Evolutionary conservation across 2,113 vertebrate species (phyloP).

Genomic region (Perca schrenkii): DNA sequence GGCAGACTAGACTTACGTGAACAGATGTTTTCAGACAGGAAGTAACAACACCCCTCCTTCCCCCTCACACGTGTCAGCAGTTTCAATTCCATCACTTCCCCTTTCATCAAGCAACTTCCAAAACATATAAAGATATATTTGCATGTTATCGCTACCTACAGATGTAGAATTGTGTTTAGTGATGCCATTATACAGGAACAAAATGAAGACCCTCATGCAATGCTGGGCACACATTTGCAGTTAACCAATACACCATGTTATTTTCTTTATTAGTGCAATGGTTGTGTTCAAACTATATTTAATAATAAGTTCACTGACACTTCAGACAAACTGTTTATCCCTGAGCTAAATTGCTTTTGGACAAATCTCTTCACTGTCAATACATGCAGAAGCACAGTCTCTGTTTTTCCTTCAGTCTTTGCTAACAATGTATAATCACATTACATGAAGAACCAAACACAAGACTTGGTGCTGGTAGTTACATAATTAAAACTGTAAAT

Average conservation of each 20-base stretch:
- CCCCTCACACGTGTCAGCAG: constrained; percentile 63
- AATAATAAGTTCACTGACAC: constrained; percentile 18
- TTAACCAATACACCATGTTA: constrained; percentile 20
- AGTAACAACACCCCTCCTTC: constrained; percentile 54
- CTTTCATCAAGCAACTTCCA: constrained; percentile 57
- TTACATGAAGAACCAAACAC: constrained; percentile 9
- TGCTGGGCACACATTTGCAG: not conserved
- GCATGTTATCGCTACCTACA: constrained; percentile 27
- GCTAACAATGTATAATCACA: constrained; percentile 5
- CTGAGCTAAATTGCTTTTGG: constrained; percentile 23
- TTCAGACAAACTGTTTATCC: constrained; percentile 26
- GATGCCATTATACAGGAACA: constrained; percentile 6
- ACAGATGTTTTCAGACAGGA: constrained; percentile 76
- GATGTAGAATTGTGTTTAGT: constrained; percentile 11
- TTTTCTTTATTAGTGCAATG: constrained; percentile 27
- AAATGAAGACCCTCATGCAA: not conserved
- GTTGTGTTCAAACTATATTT: constrained; percentile 6
- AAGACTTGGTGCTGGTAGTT: constrained; percentile 1
- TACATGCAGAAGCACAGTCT: constrained; percentile 18
- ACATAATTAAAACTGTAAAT: constrained; percentile 56
- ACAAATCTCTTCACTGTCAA: not conserved
- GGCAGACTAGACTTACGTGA: constrained; percentile 24
- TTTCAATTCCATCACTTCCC: constrained; percentile 77
- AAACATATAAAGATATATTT: constrained; percentile 34
- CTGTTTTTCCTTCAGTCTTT: constrained; percentile 9